phyloP scores from a whole-genome alignment of 2,113 vertebrate genomes.

The Hylia prasina region DNA sequence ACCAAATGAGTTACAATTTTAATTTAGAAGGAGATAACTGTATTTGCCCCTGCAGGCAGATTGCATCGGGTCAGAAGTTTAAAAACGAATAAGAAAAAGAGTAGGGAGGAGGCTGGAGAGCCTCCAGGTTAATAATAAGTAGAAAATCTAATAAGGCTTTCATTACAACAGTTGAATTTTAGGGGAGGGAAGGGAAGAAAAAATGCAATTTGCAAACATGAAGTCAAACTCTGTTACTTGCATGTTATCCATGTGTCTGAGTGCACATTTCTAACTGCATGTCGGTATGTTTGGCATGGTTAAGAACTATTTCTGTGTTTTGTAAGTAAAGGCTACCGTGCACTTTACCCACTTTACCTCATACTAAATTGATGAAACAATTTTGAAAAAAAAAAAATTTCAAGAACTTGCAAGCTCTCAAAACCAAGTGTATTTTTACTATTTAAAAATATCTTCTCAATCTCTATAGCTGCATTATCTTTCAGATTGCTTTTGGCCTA shows the following conservation, averaged over 20 bases:
- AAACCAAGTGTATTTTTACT: not conserved
- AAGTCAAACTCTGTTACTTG: conserved; percentile 74
- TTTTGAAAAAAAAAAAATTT: not conserved
- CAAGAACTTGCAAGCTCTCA: not conserved
- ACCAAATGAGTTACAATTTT: conserved; percentile 76
- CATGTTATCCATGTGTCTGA: not conserved
- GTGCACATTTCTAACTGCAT: not conserved
- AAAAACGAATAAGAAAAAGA: conserved; percentile 78
- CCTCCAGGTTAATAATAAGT: conserved; percentile 76
- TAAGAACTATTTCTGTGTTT: not conserved
- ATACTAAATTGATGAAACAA: not conserved
- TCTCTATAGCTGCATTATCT: not conserved
- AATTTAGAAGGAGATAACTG: conserved; percentile 80
- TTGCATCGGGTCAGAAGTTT: conserved; percentile 80
- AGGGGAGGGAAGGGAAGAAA: conserved; percentile 57
- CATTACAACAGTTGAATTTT: conserved; percentile 76
- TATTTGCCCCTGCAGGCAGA: conserved; percentile 73
- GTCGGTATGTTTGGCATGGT: not conserved
- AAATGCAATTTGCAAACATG: conserved; percentile 94
- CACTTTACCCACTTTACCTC: conserved; percentile 2
- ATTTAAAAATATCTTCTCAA: not conserved
- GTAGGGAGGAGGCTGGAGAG: conserved; percentile 61
- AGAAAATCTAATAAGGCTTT: conserved; percentile 74
- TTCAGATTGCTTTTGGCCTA: not conserved
- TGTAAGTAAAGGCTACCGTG: not conserved